Evolutionary conservation across 2,888 invertebrate species (phyloP).

Genomic region (Ganaspis brasiliensis): DNA sequence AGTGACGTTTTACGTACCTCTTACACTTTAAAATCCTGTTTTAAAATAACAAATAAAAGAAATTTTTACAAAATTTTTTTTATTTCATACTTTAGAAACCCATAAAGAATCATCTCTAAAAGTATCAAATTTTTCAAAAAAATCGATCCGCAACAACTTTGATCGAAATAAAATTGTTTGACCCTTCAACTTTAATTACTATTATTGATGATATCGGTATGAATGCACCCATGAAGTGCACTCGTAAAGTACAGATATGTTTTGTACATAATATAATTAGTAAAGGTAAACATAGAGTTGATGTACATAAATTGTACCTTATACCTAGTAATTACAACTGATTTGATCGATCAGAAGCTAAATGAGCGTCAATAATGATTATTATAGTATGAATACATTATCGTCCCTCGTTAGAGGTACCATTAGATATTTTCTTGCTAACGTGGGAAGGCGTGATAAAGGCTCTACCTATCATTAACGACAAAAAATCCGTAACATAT

Average conservation of each 20-base stretch:
- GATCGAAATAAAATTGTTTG: no score
- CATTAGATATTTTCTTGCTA: background rate
- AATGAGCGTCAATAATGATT: conserved; percentile 12
- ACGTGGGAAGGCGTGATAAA: background rate
- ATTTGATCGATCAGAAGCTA: conserved; percentile 31
- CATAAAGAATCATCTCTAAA: no score
- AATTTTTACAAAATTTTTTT: no score
- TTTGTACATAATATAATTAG: background rate
- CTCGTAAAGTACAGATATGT: background rate
- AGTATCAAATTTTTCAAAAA: no score
- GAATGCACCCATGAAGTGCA: background rate
- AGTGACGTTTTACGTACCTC: no score
- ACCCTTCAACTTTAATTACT: no score
- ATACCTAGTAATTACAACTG: conserved; percentile 10
- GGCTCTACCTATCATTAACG: background rate
- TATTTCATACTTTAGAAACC: no score
- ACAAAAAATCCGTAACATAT: background rate
- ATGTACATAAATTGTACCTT: conserved; percentile 16
- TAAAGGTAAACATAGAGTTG: background rate
- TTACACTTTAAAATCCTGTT: no score
- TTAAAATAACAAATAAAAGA: no score
- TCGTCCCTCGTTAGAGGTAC: background rate
- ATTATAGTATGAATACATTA: conserved; percentile 17
- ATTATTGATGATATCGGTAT: no score
- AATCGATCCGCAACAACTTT: no score